Conservation (phyloP, 2,888 invertebrate species). For the Nemapogon koenigi region DNA sequence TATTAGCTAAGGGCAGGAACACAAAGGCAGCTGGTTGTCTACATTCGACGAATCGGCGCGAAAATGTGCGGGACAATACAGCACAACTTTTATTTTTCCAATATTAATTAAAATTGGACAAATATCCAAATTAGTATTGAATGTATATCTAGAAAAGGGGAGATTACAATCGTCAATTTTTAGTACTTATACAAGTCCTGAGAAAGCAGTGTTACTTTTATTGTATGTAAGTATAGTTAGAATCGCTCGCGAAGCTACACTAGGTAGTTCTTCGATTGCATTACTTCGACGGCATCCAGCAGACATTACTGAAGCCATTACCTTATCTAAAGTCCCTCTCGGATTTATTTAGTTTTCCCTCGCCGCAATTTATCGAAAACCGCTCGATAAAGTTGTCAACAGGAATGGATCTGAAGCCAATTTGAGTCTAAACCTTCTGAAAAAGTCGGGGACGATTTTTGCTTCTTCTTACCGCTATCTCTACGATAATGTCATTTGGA, state of each 20-base stretch:
- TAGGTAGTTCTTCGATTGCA: slow-evolving; percentile 53
- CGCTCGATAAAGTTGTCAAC: slow-evolving; percentile 65
- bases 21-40: too few species aligned
- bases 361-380: slow-evolving; percentile 64
- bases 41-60: too few species aligned
- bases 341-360: slow-evolving; percentile 65
- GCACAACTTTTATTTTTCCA: too few species aligned
- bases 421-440: slow-evolving; percentile 46
- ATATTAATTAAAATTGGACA: too few species aligned
- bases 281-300: slow-evolving; percentile 51
- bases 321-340: slow-evolving; percentile 65
- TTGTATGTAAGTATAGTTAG: background rate
- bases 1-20: too few species aligned
- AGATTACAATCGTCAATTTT: too few species aligned
- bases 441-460: too few species aligned
- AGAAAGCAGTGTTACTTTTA: background rate
- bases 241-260: slow-evolving; percentile 28
- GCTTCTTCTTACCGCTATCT: background rate
- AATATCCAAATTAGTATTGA: too few species aligned
- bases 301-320: slow-evolving; percentile 63
- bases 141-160: too few species aligned
- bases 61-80: too few species aligned
- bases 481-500: too few species aligned
- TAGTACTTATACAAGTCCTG: too few species aligned
- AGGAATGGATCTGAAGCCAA: slow-evolving; percentile 60